Evolutionary conservation across 2,797 vertebrate species (phyloP).

Genomic region (Schizothorax lantsangensis): DNA sequence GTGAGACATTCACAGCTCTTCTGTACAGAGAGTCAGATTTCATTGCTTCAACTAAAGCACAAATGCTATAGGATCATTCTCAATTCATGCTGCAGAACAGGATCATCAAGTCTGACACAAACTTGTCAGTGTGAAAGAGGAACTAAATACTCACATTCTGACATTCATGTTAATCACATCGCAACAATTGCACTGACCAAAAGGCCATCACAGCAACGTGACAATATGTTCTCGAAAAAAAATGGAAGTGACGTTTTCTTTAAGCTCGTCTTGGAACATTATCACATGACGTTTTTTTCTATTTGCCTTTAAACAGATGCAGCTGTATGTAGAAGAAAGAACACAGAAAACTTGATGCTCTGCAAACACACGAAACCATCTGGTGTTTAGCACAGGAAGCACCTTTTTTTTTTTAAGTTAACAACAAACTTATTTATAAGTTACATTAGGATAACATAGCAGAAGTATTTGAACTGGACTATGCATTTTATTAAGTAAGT

Average conservation of each 20-base stretch:
- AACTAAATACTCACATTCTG: not conserved
- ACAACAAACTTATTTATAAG: not conserved
- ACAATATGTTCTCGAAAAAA: not conserved
- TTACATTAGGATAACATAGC: too few species aligned
- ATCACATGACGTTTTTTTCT: conserved; percentile 9
- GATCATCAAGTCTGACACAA: too few species aligned
- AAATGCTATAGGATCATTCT: not conserved
- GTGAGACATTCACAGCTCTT: conserved; percentile 71
- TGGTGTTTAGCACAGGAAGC: not conserved
- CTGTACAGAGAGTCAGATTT: not conserved
- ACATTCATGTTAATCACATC: not conserved
- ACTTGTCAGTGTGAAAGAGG: too few species aligned
- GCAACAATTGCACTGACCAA: not conserved
- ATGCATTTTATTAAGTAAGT: not conserved
- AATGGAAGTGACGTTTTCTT: not conserved
- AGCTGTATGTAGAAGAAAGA: conserved; percentile 95
- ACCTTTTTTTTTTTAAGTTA: not conserved
- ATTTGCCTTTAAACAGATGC: conserved; percentile 82
- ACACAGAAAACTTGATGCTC: conserved; percentile 80
- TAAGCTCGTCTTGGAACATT: not conserved
- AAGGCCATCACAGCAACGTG: not conserved
- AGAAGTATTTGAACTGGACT: not conserved
- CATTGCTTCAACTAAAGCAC: not conserved
- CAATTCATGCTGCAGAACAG: not conserved
- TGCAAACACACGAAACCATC: not conserved